A percentile compares a stretch with the other conserved stretches of the same genome.
These are phyloP conservation scores for Umimayanthus kanabou DNA, from an alignment of 92 coral and sea anemone species.

Conservation along the genomic window DNA sequence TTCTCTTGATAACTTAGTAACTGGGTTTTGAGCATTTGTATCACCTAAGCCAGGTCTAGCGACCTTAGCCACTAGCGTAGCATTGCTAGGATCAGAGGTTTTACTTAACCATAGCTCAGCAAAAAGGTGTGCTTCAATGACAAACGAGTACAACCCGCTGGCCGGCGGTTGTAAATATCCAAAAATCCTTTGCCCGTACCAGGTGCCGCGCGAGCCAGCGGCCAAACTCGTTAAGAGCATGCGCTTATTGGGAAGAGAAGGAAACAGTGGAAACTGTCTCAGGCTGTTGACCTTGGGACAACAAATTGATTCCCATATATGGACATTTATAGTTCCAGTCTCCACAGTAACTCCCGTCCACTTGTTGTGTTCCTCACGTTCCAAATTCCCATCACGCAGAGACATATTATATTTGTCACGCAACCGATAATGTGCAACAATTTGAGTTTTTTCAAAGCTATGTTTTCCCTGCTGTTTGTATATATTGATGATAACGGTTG, in stretches of 20 bases:
- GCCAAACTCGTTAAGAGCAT: conserved; percentile 54
- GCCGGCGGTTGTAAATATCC: conserved; percentile 70
- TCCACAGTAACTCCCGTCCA: neutral
- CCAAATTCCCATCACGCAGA: neutral
- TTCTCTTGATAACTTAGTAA: conserved; percentile 38
- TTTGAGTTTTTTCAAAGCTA: neutral
- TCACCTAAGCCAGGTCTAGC: conserved; percentile 39
- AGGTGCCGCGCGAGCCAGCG: conserved; percentile 53
- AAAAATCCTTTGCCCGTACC: conserved; percentile 84
- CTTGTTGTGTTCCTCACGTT: neutral
- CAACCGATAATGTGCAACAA: neutral
- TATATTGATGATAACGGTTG: neutral
- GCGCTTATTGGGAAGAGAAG: conserved; percentile 64
- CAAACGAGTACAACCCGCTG: conserved; percentile 62
- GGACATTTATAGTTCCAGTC: conserved; percentile 61
- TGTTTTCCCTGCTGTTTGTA: neutral
- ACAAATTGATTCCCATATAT: conserved; percentile 76
- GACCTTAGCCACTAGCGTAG: conserved; percentile 58
- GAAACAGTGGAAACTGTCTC: conserved; percentile 80
- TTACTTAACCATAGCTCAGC: conserved; percentile 81
- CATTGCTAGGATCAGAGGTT: conserved; percentile 47
- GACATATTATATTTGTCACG: neutral
- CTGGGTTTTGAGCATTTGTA: neutral
- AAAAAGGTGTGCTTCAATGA: conserved; percentile 55
- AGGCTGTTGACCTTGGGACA: conserved; percentile 73